These are phyloP conservation scores for Danionella cerebrum DNA, from an alignment of 2,113 vertebrate genomes.

Conservation along the genomic window DNA sequence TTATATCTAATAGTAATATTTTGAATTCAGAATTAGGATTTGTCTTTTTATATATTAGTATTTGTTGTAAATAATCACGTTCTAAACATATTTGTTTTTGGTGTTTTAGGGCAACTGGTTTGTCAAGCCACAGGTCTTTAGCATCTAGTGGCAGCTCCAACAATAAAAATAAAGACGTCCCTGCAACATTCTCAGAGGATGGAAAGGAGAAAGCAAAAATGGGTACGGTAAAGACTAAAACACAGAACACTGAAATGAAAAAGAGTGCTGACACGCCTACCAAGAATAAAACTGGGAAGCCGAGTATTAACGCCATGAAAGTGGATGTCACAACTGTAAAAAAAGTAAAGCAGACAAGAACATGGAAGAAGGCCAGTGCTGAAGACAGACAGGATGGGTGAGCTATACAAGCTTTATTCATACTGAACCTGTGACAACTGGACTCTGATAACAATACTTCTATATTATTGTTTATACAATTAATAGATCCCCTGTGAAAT, in stretches of 20 bases:
- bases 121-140: slow-evolving; percentile 34
- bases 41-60: too few relatives aligned
- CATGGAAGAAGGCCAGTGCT: slow-evolving; percentile 34
- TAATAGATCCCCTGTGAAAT: too few relatives aligned
- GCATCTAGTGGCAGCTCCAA: slow-evolving; percentile 36
- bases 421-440: too few relatives aligned
- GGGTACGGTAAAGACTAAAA: neutral
- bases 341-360: slow-evolving; percentile 51
- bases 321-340: slow-evolving; percentile 72
- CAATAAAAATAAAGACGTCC: slow-evolving; percentile 49
- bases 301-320: slow-evolving; percentile 75
- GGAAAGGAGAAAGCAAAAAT: neutral
- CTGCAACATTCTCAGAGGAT: neutral
- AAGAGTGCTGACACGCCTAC: neutral
- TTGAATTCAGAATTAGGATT: neutral
- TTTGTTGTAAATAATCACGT: too few relatives aligned
- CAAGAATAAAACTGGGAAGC: slow-evolving; percentile 53
- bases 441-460: too few relatives aligned
- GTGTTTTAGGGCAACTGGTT: slow-evolving; percentile 35
- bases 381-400: slow-evolving; percentile 44
- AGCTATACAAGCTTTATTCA: slow-evolving; percentile 19
- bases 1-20: too few relatives aligned
- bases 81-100: too few relatives aligned
- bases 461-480: too few relatives aligned
- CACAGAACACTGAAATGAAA: neutral